These are phyloP conservation scores for Ganaspis sp. DNA, from an alignment of 1,140 invertebrate genomes.

Conservation along the genomic window DNA sequence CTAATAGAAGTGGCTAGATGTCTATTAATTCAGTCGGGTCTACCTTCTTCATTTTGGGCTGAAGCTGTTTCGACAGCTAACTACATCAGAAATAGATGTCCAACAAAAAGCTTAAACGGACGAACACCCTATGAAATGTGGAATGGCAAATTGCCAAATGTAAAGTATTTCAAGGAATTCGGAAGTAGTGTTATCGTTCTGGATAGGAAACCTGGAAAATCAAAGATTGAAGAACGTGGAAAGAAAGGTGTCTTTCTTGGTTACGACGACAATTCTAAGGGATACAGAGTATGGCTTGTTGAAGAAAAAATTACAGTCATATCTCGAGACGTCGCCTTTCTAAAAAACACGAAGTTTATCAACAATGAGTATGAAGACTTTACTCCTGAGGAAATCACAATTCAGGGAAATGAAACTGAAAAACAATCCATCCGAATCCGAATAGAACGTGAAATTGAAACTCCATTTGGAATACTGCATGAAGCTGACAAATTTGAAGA, in stretches of 20 bases:
- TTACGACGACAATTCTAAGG: conserved; percentile 53
- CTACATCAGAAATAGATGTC: background rate
- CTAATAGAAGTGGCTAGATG: background rate
- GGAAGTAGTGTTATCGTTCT: conserved; percentile 54
- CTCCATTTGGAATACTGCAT: too few species aligned
- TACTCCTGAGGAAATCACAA: background rate
- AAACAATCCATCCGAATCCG: too few species aligned
- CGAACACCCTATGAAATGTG: conserved; percentile 55
- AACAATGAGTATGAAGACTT: background rate
- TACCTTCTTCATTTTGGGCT: background rate
- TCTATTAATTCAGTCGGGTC: background rate
- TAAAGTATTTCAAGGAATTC: conserved; percentile 55
- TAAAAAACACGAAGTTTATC: conserved; percentile 32
- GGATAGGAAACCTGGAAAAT: conserved; percentile 42
- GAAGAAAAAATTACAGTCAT: conserved; percentile 49
- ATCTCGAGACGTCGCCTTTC: conserved; percentile 53
- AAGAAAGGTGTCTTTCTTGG: conserved; percentile 58
- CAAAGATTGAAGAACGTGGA: conserved; percentile 50
- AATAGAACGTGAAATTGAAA: too few species aligned
- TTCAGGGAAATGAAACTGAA: too few species aligned
- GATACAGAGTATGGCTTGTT: conserved; percentile 51
- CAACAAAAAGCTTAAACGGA: too few species aligned
- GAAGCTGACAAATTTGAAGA: too few species aligned
- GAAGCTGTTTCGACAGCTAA: background rate
- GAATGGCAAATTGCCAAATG: conserved; percentile 46